Conservation (phyloP, 1,140 invertebrate species). For the Palaemon carinicauda region DNA sequence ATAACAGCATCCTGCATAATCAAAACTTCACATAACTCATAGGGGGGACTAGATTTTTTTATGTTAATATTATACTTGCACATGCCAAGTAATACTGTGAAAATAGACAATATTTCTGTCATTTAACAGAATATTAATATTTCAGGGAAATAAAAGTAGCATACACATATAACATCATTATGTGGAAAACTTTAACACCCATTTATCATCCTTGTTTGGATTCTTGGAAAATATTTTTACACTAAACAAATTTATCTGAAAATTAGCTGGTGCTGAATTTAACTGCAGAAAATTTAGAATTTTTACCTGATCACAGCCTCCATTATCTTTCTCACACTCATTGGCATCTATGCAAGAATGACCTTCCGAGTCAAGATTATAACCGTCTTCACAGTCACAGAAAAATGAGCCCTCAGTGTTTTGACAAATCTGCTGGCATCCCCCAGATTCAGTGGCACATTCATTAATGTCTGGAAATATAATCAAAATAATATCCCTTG, state of each 20-base stretch:
- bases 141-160: too few relatives aligned
- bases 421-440: slow-evolving; percentile 87
- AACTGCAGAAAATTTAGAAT: background rate
- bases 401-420: slow-evolving; percentile 90
- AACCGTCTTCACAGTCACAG: slow-evolving; percentile 86
- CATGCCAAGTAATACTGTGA: background rate
- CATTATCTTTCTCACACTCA: slow-evolving; percentile 55
- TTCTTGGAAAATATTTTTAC: too few relatives aligned
- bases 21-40: too few relatives aligned
- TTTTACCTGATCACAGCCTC: slow-evolving; percentile 56
- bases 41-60: background rate
- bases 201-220: too few relatives aligned
- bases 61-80: background rate
- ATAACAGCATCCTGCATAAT: too few relatives aligned
- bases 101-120: too few relatives aligned
- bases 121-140: too few relatives aligned
- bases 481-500: too few relatives aligned
- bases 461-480: slow-evolving; percentile 84
- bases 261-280: background rate
- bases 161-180: too few relatives aligned
- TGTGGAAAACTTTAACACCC: too few relatives aligned
- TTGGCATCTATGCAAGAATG: slow-evolving; percentile 62
- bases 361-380: slow-evolving; percentile 65
- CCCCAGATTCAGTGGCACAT: slow-evolving; percentile 82
- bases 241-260: background rate